Evolutionary conservation across 2,113 vertebrate species (phyloP), one percentile per base, ranked within the genome.

Genomic region (Petrocephalus zakoni): DNA sequence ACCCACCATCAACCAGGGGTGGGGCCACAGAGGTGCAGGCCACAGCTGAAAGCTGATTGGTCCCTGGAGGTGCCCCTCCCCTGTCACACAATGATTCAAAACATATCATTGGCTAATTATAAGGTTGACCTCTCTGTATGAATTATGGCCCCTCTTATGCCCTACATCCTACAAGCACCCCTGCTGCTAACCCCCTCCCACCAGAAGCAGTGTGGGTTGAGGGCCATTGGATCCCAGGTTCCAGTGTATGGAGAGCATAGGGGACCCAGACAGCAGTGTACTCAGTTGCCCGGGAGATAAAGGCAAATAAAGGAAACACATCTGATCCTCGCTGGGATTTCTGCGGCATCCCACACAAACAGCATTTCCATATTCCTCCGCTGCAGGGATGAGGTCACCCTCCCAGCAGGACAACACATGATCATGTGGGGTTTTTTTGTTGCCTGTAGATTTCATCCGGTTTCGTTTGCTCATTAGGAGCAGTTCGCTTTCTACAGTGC

Each of bases 361-460:
- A 56, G 52, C 52, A 37, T 53, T 86, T 86, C 82, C 49, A 85
- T 51, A 85, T 49, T 52, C 52, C 29, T 83, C 81, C 19, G 22
- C 81, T 78, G 72, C 72, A 42, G 72, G 49, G 84, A 86, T 86
- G 84, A 86, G 25, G 52, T 55, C 51, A 55, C 52, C 56, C 49
- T 86, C 52, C 52, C 81, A 85, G 92, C 68, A 89, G 89, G 89
- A 83, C 47, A 91, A 89, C 61, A 89, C 82, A 90, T 84, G 91
- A 85, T 29, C 49, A 49, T 88, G 90, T n/a, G 83, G 87, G 21
- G n/a, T 89, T 29, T 29, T 78, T 42, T 75, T 78, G 37, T 78
- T 10, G 5, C 72, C 72, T 8, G 72, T 29, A 78, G 72, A 78
- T 78, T 19, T 42, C 34, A 29, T 68, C 61, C 25, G 10, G 34